Evolutionary conservation across 2,113 vertebrate species (phyloP).

Genomic region (Thermophis baileyi): DNA sequence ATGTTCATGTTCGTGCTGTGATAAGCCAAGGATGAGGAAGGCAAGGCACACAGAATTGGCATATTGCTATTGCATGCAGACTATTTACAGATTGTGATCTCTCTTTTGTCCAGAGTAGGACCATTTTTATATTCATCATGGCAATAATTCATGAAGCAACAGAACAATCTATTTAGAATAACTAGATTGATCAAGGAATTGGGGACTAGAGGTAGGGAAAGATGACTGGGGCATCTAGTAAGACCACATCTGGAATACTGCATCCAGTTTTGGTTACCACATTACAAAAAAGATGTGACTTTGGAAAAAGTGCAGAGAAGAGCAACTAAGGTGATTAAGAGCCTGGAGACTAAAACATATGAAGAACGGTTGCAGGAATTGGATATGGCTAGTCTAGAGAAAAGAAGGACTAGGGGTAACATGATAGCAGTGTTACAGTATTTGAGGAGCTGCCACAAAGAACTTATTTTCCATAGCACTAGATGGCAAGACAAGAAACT

Average conservation of each 20-base stretch:
- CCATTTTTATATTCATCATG: neutral
- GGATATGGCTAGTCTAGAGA: neutral
- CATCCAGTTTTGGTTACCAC: neutral
- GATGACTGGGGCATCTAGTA: neutral
- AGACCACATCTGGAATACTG: neutral
- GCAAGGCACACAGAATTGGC: neutral
- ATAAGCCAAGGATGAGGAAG: conserved; percentile 17
- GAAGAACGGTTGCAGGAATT: neutral
- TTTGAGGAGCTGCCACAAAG: neutral
- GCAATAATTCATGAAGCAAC: neutral
- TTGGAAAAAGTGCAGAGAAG: neutral
- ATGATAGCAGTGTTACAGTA: neutral
- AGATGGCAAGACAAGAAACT: neutral
- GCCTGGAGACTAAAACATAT: neutral
- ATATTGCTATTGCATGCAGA: neutral
- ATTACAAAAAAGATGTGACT: neutral
- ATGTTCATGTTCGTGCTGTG: conserved; percentile 40
- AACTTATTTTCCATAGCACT: neutral
- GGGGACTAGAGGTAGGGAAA: neutral
- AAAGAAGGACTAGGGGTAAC: neutral
- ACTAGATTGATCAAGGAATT: neutral
- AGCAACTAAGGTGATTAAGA: neutral
- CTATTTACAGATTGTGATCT: neutral
- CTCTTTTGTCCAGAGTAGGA: neutral
- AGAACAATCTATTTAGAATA: neutral